Evolutionary conservation across 2,888 invertebrate genomes (phyloP).

Genomic region (Dyspetes luteomarginatus): DNA sequence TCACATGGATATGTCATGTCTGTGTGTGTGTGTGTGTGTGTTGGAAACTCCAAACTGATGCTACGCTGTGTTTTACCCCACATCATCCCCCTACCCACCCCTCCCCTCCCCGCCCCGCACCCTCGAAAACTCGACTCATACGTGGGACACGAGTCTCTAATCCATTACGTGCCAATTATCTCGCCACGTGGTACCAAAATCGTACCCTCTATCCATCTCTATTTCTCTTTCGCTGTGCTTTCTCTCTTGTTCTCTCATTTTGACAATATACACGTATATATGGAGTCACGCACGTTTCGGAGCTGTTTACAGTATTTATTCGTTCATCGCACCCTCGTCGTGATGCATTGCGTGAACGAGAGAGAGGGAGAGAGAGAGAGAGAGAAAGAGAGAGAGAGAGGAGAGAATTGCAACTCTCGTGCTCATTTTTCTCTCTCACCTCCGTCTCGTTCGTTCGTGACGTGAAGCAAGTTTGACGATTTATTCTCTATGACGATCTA

Average conservation of each 20-base stretch:
- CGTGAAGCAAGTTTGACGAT: conserved; percentile 65
- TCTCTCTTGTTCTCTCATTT: conserved; percentile 36
- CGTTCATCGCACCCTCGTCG: conserved; percentile 64
- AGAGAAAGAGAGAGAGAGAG: no score
- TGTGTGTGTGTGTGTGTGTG: conserved; percentile 25
- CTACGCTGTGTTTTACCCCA: conserved; percentile 4
- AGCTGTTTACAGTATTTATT: conserved; percentile 69
- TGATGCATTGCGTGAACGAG: conserved; percentile 59
- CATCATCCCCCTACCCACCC: conserved; percentile 5
- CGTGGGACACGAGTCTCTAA: conserved; percentile 69
- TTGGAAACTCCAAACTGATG: conserved; percentile 7
- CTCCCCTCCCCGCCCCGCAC: conserved; percentile 30
- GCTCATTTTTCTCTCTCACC: neutral
- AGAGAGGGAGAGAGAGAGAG: conserved; percentile 26
- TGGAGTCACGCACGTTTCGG: conserved; percentile 47
- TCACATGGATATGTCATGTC: no score
- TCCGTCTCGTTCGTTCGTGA: conserved; percentile 48
- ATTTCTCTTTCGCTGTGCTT: conserved; percentile 54
- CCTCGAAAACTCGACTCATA: conserved; percentile 43
- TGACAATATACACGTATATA: conserved; percentile 15
- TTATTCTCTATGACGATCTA: conserved; percentile 68
- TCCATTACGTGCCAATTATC: conserved; percentile 72
- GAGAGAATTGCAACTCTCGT: conserved; percentile 46
- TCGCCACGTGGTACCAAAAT: conserved; percentile 68
- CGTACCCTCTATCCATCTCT: conserved; percentile 49